Conservation (phyloP, 2,888 invertebrate species). For the Scotopteryx bipunctaria region DNA sequence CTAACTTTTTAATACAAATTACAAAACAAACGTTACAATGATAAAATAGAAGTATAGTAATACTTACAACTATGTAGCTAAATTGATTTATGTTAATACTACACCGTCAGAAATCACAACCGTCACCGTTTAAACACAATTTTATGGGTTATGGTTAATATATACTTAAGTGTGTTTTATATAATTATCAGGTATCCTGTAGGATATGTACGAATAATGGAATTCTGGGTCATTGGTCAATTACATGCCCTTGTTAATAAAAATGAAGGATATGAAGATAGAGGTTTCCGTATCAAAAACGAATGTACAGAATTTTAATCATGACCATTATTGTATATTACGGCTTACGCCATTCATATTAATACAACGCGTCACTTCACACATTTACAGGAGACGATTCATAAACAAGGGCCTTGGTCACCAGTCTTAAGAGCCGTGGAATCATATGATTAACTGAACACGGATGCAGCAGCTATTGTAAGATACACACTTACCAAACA, state of each 20-base stretch:
- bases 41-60: constrained; percentile 12
- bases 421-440: no score
- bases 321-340: background rate
- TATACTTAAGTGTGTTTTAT: no score
- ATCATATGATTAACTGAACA: no score
- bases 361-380: no score
- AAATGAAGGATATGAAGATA: constrained; percentile 31
- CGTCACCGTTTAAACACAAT: no score
- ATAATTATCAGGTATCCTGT: no score
- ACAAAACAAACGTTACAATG: constrained; percentile 16
- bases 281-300: constrained; percentile 11
- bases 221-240: constrained; percentile 53
- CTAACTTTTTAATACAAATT: constrained; percentile 24
- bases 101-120: constrained; percentile 4
- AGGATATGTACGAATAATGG: constrained; percentile 54
- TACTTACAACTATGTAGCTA: constrained; percentile 15
- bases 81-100: constrained; percentile 22
- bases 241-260: constrained; percentile 50
- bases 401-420: no score
- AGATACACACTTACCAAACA: no score
- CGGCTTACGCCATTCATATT: no score
- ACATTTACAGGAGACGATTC: no score
- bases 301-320: background rate
- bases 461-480: no score
- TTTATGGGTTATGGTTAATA: no score